phyloP scores from a whole-genome alignment of 1,140 invertebrate species.

The Linepithema humile region DNA sequence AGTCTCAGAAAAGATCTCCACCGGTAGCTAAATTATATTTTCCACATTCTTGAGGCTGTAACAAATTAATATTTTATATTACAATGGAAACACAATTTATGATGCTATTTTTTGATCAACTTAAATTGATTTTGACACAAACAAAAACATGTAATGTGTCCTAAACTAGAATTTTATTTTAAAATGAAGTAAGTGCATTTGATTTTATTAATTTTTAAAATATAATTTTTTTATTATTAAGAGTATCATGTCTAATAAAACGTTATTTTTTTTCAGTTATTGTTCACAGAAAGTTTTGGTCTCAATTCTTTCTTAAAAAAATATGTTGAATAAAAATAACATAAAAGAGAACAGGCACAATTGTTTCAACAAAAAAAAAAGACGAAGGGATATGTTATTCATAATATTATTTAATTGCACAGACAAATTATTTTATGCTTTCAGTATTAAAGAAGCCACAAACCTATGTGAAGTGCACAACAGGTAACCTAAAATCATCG shows the following conservation, averaged over 20 bases:
- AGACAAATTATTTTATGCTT: too few relatives aligned
- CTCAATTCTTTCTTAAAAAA: neutral
- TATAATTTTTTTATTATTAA: too few relatives aligned
- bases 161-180: neutral
- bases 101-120: neutral
- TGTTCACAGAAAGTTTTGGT: too few relatives aligned
- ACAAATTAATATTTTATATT: neutral
- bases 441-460: neutral
- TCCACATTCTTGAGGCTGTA: neutral
- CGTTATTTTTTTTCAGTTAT: too few relatives aligned
- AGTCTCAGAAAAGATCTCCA: neutral
- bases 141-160: neutral
- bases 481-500: neutral
- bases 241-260: too few relatives aligned
- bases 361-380: neutral
- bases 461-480: neutral
- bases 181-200: neutral
- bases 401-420: neutral
- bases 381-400: neutral
- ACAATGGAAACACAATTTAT: neutral
- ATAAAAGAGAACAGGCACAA: neutral
- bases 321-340: neutral
- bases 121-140: neutral
- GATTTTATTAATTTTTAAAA: too few relatives aligned
- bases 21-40: slow-evolving; percentile 12